Conservation (phyloP, 2,113 vertebrate genomes). For the Donacobius atricapilla region DNA sequence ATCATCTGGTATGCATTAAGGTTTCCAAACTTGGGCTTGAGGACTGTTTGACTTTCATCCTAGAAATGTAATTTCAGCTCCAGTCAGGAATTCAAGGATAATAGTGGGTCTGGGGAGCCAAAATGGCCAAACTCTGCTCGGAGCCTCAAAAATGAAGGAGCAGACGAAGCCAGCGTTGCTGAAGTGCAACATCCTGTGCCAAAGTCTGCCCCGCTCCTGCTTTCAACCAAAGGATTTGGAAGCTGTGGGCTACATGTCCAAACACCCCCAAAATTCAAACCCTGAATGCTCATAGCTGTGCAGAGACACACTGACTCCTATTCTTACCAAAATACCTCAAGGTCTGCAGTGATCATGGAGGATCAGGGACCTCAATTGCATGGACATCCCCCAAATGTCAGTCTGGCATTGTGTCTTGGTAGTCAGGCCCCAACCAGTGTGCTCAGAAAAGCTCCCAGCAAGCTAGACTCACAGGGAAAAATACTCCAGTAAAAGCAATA, state of each 20-base stretch:
- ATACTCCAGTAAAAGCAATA: not conserved
- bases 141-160: not conserved
- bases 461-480: not conserved
- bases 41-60: not conserved
- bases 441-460: not conserved
- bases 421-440: not conserved
- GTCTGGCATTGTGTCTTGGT: accelerated
- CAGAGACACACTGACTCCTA: not conserved
- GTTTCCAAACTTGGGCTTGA: not conserved
- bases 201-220: not conserved
- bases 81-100: not conserved
- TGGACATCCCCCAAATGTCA: not conserved
- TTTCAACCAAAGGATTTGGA: not conserved
- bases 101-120: not conserved
- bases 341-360: not conserved
- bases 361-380: not conserved
- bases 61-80: not conserved
- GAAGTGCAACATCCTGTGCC: not conserved
- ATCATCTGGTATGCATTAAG: not conserved
- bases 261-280: not conserved
- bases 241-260: not conserved
- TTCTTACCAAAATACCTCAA: not conserved
- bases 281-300: not conserved
- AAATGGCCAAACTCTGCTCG: not conserved
- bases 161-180: not conserved